These are phyloP conservation scores for Kradibia gibbosae DNA, from an alignment of 1,140 invertebrate species.

Conservation along the genomic window DNA sequence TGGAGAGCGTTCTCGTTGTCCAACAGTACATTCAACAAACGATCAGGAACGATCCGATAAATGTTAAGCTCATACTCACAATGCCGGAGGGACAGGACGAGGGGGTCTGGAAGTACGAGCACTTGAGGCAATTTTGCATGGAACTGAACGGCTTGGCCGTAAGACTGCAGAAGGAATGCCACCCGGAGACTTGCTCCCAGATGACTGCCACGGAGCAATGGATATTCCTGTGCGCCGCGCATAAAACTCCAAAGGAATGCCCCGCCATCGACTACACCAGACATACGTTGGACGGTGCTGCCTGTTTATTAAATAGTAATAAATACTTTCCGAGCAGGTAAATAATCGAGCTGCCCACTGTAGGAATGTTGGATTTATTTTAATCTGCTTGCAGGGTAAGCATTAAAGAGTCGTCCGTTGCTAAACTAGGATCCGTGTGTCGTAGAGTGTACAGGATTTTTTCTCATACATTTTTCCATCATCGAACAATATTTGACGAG, in stretches of 20 bases:
- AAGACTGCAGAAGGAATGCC: conserved; percentile 93
- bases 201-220: conserved; percentile 99
- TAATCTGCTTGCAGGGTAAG: conserved; percentile 83
- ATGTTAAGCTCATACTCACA: conserved; percentile 94
- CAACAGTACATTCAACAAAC: conserved; percentile 99
- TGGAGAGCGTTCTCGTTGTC: conserved; percentile 98
- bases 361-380: too few species aligned
- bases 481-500: conserved; percentile 96
- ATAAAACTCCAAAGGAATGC: conserved; percentile 99
- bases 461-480: conserved; percentile 99
- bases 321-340: conserved; percentile 99
- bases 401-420: conserved; percentile 98
- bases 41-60: conserved; percentile 92
- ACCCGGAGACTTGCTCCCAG: conserved; percentile 96
- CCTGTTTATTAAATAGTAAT: conserved; percentile 98
- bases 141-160: conserved; percentile 98
- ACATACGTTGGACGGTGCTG: conserved; percentile 99
- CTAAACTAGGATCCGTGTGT: conserved; percentile 98
- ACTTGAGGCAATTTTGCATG: conserved; percentile 98
- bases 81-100: conserved; percentile 98
- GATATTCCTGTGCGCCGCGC: conserved; percentile 99
- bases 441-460: conserved; percentile 99
- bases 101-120: conserved; percentile 99
- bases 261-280: conserved; percentile 99
- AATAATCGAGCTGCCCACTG: conserved; percentile 69